Percentiles rank a stretch among this genome's conserved stretches.
These are phyloP conservation scores for Pagetopsis macropterus DNA, from an alignment of 2,797 vertebrate genomes.

Conservation along the genomic window DNA sequence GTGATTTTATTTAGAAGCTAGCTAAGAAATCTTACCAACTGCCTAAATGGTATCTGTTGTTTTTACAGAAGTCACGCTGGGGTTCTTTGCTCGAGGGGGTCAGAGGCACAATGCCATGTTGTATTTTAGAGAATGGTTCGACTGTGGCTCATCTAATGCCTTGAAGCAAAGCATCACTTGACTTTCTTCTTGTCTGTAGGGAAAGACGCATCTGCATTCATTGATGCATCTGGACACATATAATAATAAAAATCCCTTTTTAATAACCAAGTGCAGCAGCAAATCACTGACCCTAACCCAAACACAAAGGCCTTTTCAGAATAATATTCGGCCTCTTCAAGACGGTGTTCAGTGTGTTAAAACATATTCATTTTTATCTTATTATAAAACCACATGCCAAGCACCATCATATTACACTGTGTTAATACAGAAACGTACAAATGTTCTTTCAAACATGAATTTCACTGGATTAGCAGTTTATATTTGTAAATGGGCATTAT, in stretches of 20 bases:
- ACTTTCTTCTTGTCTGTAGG: conserved; percentile 44
- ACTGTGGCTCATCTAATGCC: conserved; percentile 36
- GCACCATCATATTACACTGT: neutral
- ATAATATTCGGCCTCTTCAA: neutral
- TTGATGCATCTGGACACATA: neutral
- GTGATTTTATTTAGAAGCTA: conserved; percentile 35
- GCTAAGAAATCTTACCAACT: conserved; percentile 17
- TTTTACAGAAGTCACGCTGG: conserved; percentile 46
- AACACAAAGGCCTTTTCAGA: neutral
- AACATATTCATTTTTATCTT: neutral
- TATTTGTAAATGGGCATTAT: conserved; percentile 26
- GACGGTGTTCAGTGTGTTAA: neutral
- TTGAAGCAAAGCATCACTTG: conserved; percentile 65
- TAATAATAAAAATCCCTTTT: conserved; percentile 2
- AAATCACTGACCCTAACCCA: neutral
- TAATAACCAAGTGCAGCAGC: neutral
- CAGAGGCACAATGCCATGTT: conserved; percentile 27
- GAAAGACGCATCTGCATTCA: conserved; percentile 7
- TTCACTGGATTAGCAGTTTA: conserved; percentile 8
- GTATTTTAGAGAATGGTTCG: conserved; percentile 32
- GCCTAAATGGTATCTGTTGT: conserved; percentile 48
- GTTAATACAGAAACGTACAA: neutral
- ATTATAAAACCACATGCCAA: neutral
- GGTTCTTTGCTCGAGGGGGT: conserved; percentile 36
- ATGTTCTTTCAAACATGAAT: conserved; percentile 15